Conservation (phyloP, 2,113 vertebrate genomes). For the Myodes glareolus region DNA sequence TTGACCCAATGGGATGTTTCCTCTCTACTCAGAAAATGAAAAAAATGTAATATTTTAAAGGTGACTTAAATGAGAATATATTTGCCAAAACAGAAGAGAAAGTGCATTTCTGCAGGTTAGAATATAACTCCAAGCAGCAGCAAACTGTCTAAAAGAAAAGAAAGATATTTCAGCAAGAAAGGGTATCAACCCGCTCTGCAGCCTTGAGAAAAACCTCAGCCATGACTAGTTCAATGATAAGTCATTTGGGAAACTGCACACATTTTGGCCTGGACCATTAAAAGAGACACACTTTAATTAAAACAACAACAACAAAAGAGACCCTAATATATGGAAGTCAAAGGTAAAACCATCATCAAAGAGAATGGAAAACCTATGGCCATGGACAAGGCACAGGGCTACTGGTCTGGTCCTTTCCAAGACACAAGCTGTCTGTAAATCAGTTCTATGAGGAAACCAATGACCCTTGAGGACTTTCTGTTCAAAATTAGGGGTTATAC, state of each 20-base stretch:
- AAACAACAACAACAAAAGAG: not conserved
- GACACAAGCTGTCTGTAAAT: not conserved
- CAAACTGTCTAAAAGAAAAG: constrained; percentile 34
- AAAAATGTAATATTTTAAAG: not conserved
- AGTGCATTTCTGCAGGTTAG: not conserved
- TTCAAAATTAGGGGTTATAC: not conserved
- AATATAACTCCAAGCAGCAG: not conserved
- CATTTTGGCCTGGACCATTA: constrained; percentile 27
- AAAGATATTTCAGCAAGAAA: constrained; percentile 32
- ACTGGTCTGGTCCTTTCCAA: constrained; percentile 57
- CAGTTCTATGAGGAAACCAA: not conserved
- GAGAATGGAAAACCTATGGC: constrained; percentile 21
- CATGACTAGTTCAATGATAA: not conserved
- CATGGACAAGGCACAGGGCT: not conserved
- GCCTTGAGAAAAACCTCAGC: constrained; percentile 6
- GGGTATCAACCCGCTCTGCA: constrained; percentile 21
- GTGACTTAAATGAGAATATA: not conserved
- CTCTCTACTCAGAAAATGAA: not conserved
- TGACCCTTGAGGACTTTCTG: not conserved
- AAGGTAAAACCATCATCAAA: constrained; percentile 31
- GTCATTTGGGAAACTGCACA: not conserved
- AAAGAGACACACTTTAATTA: not conserved
- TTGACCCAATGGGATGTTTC: not conserved
- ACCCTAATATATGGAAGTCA: accelerated
- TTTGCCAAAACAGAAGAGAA: constrained; percentile 10